A percentile compares a stretch with the other conserved stretches of the same genome.
These are phyloP conservation scores for Enoplosus armatus DNA, from an alignment of 2,797 vertebrate species.

Conservation along the genomic window DNA sequence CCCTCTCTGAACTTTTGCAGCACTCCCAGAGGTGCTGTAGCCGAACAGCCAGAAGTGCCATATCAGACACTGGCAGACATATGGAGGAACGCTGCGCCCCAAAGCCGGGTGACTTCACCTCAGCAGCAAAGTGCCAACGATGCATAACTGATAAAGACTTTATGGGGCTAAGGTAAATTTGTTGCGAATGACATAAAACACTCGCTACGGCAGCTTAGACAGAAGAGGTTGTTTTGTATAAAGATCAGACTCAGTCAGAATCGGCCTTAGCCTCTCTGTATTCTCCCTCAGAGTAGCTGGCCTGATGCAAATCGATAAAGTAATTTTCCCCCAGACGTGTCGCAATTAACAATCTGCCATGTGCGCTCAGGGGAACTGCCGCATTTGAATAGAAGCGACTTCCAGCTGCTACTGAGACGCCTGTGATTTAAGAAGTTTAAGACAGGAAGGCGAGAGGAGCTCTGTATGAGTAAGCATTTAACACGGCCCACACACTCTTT, in stretches of 20 bases:
- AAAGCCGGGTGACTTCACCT: slow-evolving; percentile 38
- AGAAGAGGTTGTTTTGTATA: slow-evolving; percentile 50
- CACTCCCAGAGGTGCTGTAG: slow-evolving; percentile 51
- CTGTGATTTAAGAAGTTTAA: slow-evolving; percentile 62
- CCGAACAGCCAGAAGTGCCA: slow-evolving; percentile 31
- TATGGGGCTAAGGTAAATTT: slow-evolving; percentile 38
- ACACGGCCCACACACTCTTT: slow-evolving; percentile 15
- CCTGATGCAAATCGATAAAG: slow-evolving; percentile 82
- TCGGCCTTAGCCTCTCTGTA: slow-evolving; percentile 39
- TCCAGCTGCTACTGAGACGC: slow-evolving; percentile 65
- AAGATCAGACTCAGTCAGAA: slow-evolving; percentile 50
- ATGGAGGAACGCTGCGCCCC: slow-evolving; percentile 23
- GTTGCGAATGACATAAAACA: slow-evolving; percentile 33
- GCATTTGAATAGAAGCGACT: slow-evolving; percentile 73
- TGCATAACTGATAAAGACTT: slow-evolving; percentile 57
- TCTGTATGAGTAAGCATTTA: slow-evolving; percentile 48
- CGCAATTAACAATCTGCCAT: slow-evolving; percentile 82
- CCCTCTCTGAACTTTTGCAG: slow-evolving; percentile 55
- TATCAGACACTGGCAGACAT: slow-evolving; percentile 47
- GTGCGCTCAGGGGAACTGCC: slow-evolving; percentile 66
- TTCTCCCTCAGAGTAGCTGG: slow-evolving; percentile 54
- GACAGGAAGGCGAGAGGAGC: slow-evolving; percentile 47
- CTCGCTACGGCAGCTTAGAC: slow-evolving; percentile 31
- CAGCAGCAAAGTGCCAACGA: slow-evolving; percentile 17
- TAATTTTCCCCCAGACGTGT: slow-evolving; percentile 78